Evolutionary conservation across 1,140 invertebrate species (phyloP), one percentile per base, ranked within the genome.

Genomic region (Cotesia typhae): DNA sequence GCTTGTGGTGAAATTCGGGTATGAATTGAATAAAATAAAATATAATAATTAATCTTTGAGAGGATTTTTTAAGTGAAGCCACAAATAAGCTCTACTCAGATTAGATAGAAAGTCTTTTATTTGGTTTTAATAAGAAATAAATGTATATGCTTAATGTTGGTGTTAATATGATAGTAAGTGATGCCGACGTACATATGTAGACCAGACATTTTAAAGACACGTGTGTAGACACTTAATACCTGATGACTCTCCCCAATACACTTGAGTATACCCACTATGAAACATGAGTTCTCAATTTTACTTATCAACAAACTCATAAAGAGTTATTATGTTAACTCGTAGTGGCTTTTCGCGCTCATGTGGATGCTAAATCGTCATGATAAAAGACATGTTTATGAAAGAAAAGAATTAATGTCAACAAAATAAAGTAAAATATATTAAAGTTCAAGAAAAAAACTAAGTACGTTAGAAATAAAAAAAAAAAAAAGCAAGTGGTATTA

Each of bases 341-440:
- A 57, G n/a, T 41, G 60, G 57, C 38, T 70, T 70, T 47, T 61
- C 57, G 47, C 61, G 68, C 57, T 70, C 59, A 17, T 47, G 38
- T 20, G 68, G 61, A 70, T 70, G 68, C 61, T 36, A 70, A 70
- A 70, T 70, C 38, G 37, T 14, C 10, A 12, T 47, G 63, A 41
- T 14, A 65, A 37, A 47, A 17, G 38, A 65, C 36, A 38, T 38
- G 63, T 14, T 10, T 38, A 65, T 37, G 14, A 65, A 38, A 65
- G 63, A 65, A 47, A 65, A n/a, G 6, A 47, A 47, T 47, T 6
- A 47, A 47, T 47, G 41, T 47, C 41, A 47, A 47, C 41, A 47
- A 47, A 7, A 47, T 9, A 47, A 47, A 47, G 28, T 28, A 28
- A 28, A 28, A 10, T 47, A 47, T 47, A 47, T 47, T 47, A 9